Conservation (phyloP, 2,113 vertebrate species). For the Oreocharis arfaki region DNA sequence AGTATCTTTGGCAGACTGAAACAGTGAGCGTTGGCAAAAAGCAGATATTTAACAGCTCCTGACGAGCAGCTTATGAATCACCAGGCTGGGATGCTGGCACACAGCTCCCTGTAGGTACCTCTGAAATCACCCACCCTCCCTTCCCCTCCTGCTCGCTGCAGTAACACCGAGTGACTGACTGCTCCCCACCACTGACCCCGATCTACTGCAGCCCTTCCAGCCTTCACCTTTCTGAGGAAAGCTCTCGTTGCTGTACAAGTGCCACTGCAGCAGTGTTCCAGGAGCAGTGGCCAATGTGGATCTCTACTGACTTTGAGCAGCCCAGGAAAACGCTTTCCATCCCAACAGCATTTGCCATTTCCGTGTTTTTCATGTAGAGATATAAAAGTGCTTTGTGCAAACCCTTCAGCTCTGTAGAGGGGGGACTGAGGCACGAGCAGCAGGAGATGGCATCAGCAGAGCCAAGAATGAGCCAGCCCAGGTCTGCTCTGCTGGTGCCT, state of each 20-base stretch:
- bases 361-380: neutral
- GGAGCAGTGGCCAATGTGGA: neutral
- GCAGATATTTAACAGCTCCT: constrained; percentile 41
- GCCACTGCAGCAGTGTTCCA: neutral
- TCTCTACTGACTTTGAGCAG: neutral
- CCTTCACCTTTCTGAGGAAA: neutral
- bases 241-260: neutral
- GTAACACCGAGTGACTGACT: neutral
- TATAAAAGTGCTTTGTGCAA: neutral
- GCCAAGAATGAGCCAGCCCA: neutral
- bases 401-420: neutral
- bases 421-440: neutral
- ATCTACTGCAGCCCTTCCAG: neutral
- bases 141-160: neutral
- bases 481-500: neutral
- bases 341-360: neutral
- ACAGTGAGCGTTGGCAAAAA: constrained; percentile 38
- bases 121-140: neutral
- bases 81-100: neutral
- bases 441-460: rapidly evolving
- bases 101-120: neutral
- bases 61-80: constrained; percentile 39
- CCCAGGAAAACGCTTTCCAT: neutral
- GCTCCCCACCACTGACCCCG: neutral
- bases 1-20: constrained; percentile 52